These are phyloP conservation scores for Anabas testudineus DNA, from an alignment of 2,797 vertebrate genomes.

Conservation along the genomic window DNA sequence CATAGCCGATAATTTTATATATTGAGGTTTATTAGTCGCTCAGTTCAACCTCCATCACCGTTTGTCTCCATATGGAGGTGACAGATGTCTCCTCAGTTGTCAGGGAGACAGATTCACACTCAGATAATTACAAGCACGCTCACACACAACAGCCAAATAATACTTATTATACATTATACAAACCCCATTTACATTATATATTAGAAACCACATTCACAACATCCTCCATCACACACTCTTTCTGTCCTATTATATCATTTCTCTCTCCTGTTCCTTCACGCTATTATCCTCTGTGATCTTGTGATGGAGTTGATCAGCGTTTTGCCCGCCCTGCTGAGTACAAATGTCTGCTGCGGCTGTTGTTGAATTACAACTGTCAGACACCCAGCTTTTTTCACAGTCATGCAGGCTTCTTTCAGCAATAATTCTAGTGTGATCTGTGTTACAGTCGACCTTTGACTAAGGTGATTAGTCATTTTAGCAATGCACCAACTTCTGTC, in stretches of 20 bases:
- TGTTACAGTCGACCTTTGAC: conserved; percentile 7
- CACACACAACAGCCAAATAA: conserved; percentile 36
- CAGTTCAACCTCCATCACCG: conserved; percentile 35
- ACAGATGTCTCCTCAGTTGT: conserved; percentile 74
- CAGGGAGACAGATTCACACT: conserved; percentile 59
- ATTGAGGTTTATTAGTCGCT: not conserved
- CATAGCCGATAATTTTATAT: conserved; percentile 27
- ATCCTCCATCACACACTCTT: not conserved
- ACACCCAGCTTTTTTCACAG: not conserved
- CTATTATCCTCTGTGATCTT: conserved; percentile 33
- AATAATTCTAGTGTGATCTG: not conserved
- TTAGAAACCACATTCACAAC: conserved; percentile 15
- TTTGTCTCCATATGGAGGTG: conserved; percentile 71
- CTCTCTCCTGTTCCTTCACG: conserved; percentile 22
- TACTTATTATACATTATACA: conserved; percentile 14
- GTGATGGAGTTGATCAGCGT: conserved; percentile 23
- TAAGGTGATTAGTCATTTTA: conserved; percentile 1
- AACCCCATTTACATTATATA: not conserved
- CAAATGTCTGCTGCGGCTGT: conserved; percentile 16
- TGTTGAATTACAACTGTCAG: conserved; percentile 27
- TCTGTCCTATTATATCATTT: conserved; percentile 6
- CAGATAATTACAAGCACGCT: conserved; percentile 39
- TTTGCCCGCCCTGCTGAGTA: not conserved
- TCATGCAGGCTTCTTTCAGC: conserved; percentile 10
- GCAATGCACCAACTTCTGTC: not conserved